phyloP scores from a whole-genome alignment of 2,888 invertebrate genomes.

The Xestia sexstrigata region DNA sequence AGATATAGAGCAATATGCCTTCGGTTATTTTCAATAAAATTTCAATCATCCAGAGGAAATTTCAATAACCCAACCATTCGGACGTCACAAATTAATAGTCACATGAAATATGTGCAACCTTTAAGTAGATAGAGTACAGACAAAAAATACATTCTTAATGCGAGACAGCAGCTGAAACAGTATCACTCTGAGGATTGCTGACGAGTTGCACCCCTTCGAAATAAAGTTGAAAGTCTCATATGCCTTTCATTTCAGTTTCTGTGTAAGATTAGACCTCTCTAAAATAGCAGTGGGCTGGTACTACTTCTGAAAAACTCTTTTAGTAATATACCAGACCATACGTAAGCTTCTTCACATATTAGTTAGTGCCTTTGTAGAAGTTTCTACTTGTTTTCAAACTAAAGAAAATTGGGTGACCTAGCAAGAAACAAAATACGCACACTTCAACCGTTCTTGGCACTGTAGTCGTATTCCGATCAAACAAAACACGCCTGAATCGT shows the following conservation, averaged over 20 bases:
- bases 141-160: no score
- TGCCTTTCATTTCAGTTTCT: neutral
- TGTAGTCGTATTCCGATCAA: slow-evolving; percentile 7
- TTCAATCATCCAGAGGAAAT: neutral
- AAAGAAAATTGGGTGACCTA: neutral
- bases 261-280: neutral
- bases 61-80: neutral
- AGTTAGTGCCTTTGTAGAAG: neutral
- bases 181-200: neutral
- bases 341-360: neutral
- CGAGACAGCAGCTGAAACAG: neutral
- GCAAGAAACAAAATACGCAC: neutral
- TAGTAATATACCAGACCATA: no score
- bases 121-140: neutral
- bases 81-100: neutral
- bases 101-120: neutral
- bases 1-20: neutral
- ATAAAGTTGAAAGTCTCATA: neutral
- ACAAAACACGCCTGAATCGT: slow-evolving; percentile 3
- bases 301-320: neutral
- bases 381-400: neutral
- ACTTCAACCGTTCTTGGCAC: slow-evolving; percentile 5
- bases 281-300: neutral
- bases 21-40: neutral
- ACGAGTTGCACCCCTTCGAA: neutral